A percentile compares a stretch with the other conserved stretches of the same genome.
Conservation (phyloP, 2,113 vertebrate species). For the Clarias gariepinus region DNA sequence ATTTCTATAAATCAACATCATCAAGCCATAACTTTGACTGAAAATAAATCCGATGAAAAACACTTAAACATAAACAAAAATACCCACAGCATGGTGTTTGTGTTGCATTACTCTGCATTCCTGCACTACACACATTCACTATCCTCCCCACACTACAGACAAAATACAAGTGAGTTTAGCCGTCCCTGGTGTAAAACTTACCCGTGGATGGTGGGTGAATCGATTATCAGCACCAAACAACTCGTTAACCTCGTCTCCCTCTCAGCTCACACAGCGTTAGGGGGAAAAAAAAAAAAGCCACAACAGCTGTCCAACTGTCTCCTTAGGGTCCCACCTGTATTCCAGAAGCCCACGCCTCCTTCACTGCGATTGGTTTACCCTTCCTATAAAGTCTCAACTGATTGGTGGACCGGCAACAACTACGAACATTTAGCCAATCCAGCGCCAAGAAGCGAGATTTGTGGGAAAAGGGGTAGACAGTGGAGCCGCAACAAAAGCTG, state of each 20-base stretch:
- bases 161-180: not conserved
- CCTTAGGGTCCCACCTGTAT: constrained; percentile 2
- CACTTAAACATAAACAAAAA: not conserved
- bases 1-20: not conserved
- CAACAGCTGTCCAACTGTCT: not conserved
- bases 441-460: not conserved
- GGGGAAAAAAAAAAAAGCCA: not conserved
- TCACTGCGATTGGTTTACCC: not conserved
- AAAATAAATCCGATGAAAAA: not conserved
- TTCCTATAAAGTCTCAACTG: not conserved
- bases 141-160: not conserved
- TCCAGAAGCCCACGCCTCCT: not conserved
- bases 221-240: not conserved
- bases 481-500: not conserved
- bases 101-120: not conserved
- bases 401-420: not conserved
- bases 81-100: not conserved
- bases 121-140: not conserved
- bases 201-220: not conserved
- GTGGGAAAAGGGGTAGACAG: not conserved
- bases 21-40: not conserved
- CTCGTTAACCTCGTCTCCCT: no score
- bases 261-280: not conserved
- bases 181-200: not conserved
- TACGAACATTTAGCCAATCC: not conserved